Conservation (phyloP, 2,797 vertebrate species). For the Amazona ochrocephala region DNA sequence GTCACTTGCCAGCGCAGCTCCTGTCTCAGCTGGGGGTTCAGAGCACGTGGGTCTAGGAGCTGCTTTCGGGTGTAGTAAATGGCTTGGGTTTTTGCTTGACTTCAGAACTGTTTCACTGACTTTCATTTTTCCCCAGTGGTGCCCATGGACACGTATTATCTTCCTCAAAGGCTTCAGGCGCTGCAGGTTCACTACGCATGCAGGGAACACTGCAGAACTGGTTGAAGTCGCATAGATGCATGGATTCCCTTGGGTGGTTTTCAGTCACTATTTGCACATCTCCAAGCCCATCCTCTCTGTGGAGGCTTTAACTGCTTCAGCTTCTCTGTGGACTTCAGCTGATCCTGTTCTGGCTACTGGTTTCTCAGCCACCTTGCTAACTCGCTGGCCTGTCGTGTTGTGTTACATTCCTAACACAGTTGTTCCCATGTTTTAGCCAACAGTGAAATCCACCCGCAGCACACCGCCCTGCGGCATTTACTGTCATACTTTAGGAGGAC, state of each 20-base stretch:
- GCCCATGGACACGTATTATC: no score
- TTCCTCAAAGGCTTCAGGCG: not conserved
- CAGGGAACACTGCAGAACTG: not conserved
- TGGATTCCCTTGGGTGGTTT: not conserved
- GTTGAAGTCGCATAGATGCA: not conserved
- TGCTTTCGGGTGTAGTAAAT: not conserved
- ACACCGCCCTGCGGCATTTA: not conserved
- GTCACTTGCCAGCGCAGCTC: not conserved
- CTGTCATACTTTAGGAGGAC: not conserved
- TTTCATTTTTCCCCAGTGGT: not conserved
- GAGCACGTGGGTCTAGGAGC: not conserved
- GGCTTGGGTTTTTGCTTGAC: not conserved
- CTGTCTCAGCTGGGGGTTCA: not conserved
- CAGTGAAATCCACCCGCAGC: not conserved
- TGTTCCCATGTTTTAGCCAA: not conserved
- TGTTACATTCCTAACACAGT: not conserved
- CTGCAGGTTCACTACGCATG: accelerated
- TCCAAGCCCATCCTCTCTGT: not conserved
- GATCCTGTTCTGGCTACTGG: not conserved
- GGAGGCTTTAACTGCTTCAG: not conserved
- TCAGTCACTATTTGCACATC: not conserved
- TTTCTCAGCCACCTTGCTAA: not conserved
- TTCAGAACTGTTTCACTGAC: not conserved
- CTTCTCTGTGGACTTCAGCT: not conserved
- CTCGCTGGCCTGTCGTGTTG: accelerated